Evolutionary conservation across 2,113 vertebrate species (phyloP).

Genomic region (Eulemur macaco): DNA sequence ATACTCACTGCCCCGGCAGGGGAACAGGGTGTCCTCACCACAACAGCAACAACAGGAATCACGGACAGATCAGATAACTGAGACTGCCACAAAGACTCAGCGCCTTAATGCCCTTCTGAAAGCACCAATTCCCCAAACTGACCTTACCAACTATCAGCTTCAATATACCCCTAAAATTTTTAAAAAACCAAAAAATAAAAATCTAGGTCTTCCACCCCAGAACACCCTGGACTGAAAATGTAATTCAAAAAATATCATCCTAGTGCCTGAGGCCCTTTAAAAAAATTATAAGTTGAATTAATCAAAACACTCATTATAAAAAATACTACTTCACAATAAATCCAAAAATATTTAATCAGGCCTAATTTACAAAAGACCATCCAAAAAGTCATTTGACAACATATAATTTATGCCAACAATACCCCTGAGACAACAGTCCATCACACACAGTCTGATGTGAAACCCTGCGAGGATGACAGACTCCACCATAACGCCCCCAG

Average conservation of each 20-base stretch:
- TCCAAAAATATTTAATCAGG: not conserved
- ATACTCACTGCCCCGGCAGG: too few relatives aligned
- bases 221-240: not conserved
- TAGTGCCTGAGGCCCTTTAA: not conserved
- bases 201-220: not conserved
- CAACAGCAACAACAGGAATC: not conserved
- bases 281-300: not conserved
- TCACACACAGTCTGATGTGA: not conserved
- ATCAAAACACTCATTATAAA: not conserved
- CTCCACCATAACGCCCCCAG: not conserved
- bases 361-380: not conserved
- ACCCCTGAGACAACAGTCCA: not conserved
- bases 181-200: not conserved
- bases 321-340: not conserved
- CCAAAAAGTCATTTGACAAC: not conserved
- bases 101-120: not conserved
- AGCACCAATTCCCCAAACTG: not conserved
- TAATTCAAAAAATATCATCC: not conserved
- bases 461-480: not conserved
- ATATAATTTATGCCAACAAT: not conserved
- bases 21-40: too few relatives aligned
- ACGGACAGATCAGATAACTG: not conserved
- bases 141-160: not conserved
- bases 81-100: not conserved
- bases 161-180: not conserved